A percentile compares a stretch with the other conserved stretches of the same genome.
Evolutionary conservation across 37 sponge, comb jelly and placozoan species (phyloP).

Genomic region (Hormiphora californensis): DNA sequence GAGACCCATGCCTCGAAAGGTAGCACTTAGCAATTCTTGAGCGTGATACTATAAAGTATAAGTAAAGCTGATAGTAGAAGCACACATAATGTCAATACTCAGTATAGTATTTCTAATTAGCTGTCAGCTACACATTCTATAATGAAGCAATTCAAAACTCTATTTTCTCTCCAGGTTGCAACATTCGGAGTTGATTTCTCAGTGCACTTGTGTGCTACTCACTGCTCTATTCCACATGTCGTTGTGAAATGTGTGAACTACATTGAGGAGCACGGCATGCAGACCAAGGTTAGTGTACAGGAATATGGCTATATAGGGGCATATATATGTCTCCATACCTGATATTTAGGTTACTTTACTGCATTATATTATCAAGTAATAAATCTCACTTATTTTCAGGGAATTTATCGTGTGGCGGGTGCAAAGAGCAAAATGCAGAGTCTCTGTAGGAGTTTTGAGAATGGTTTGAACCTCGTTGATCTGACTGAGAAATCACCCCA

Average conservation of each 20-base stretch:
- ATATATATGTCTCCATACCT: too few species aligned
- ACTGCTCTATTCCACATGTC: conserved; percentile 39
- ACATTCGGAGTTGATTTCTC: conserved; percentile 53
- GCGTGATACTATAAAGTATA: too few species aligned
- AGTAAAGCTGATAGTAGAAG: too few species aligned
- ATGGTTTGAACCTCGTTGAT: conserved; percentile 35
- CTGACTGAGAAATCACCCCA: conserved; percentile 38
- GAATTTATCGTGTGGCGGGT: conserved; percentile 22
- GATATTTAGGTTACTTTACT: too few species aligned
- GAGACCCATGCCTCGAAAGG: conserved; percentile 28
- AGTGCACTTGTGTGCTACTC: conserved; percentile 42
- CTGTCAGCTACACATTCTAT: too few species aligned
- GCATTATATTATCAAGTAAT: too few species aligned
- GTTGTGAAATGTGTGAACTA: conserved; percentile 39
- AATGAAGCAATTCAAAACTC: too few species aligned
- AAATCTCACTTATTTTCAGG: too few species aligned
- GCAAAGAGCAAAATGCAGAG: conserved; percentile 54
- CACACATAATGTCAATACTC: too few species aligned
- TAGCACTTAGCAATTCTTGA: background rate
- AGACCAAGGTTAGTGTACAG: conserved; percentile 28
- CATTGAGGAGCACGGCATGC: conserved; percentile 2
- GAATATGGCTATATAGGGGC: too few species aligned
- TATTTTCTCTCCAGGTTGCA: background rate
- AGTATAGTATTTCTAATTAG: too few species aligned
- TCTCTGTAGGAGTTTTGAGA: conserved; percentile 31